phyloP scores from a whole-genome alignment of 2,888 invertebrate genomes.

The Campaea margaritaria region DNA sequence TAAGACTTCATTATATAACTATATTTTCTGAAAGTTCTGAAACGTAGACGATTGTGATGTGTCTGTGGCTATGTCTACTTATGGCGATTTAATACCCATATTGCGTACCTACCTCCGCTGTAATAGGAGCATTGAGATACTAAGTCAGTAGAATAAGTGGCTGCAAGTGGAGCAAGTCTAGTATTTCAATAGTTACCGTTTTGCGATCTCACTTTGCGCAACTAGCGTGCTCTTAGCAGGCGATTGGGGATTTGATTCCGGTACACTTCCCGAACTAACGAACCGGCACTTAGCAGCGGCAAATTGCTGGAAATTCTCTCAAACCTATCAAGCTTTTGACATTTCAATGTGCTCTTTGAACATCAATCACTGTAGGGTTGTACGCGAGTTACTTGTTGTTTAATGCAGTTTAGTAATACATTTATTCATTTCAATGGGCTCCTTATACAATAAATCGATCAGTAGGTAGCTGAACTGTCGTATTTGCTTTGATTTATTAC shows the following conservation, averaged over 20 bases:
- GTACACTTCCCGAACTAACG: slow-evolving; percentile 81
- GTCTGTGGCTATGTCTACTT: no score
- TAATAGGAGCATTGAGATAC: slow-evolving; percentile 10
- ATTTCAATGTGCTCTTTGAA: slow-evolving; percentile 67
- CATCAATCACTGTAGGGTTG: slow-evolving; percentile 62
- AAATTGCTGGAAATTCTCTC: slow-evolving; percentile 76
- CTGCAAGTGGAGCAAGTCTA: slow-evolving; percentile 54
- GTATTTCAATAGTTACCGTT: slow-evolving; percentile 40
- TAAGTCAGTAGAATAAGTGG: slow-evolving; percentile 30
- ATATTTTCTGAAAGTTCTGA: no score
- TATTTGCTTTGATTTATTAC: slow-evolving; percentile 30
- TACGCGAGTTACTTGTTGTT: slow-evolving; percentile 30
- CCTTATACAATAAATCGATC: slow-evolving; percentile 30
- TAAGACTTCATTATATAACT: slow-evolving; percentile 52
- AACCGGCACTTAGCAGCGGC: slow-evolving; percentile 65
- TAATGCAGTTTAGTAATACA: slow-evolving; percentile 25
- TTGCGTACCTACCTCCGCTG: background rate
- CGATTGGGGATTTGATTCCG: slow-evolving; percentile 76
- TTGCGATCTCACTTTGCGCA: slow-evolving; percentile 36
- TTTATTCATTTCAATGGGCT: slow-evolving; percentile 28
- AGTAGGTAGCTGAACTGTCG: slow-evolving; percentile 11
- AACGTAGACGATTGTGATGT: no score
- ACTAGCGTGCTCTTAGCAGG: slow-evolving; percentile 53
- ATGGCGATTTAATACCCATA: no score
- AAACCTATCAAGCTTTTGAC: slow-evolving; percentile 71